Base-by-base conservation (phyloP, 2,888 invertebrate species). In the Leistus spinibarbis region DNA sequence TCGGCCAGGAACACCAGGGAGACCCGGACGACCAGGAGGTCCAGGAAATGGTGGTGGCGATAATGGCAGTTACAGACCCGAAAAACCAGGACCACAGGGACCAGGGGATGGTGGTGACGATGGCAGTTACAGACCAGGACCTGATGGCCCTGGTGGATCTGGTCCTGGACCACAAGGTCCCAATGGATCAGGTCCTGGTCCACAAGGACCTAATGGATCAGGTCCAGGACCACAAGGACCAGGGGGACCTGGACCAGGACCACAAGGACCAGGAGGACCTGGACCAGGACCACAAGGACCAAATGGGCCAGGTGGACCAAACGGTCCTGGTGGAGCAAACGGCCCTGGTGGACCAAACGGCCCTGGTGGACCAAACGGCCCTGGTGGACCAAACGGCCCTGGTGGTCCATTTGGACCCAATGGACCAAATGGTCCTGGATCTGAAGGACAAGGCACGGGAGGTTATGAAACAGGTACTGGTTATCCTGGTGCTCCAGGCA, bases 1-100 rank as follows among this genome's bases (percentile, higher is more conserved):
- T 64, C 82, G 82, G 1, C 82, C 80, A 16, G 82, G 81, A 3
- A 70, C 77, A 4, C 81, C 81, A 27, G 83, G 81, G 0, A 13
- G 77, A 0, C 81, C 81, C 1, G 81, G 82, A 3, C n/a, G 54
- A 2, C 63, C 77, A 19, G 65, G 57, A n/a, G 27, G 65, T 9
- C 64, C 69, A 10, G 60, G 77, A 5, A 63, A 72, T 20, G 22
- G 54, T 13, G 23, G 66, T 57, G 60, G 77, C 5, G 63, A 76
- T 7, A 7, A 24, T 13, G 23, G 66, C 16, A 17, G 69, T 5
- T 54, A 63, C 13, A 27, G 17, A 17, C 75, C 73, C n/a, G 77
- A 70, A 19, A 69, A 76, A 54, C 57, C 68, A 54, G 66, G 69
- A 16, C 67, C 77, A 69, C 66, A 27, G 40, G 66, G 67, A 5